Base-by-base conservation (phyloP, 2,888 invertebrate species). In the Octonoba sinensis region DNA sequence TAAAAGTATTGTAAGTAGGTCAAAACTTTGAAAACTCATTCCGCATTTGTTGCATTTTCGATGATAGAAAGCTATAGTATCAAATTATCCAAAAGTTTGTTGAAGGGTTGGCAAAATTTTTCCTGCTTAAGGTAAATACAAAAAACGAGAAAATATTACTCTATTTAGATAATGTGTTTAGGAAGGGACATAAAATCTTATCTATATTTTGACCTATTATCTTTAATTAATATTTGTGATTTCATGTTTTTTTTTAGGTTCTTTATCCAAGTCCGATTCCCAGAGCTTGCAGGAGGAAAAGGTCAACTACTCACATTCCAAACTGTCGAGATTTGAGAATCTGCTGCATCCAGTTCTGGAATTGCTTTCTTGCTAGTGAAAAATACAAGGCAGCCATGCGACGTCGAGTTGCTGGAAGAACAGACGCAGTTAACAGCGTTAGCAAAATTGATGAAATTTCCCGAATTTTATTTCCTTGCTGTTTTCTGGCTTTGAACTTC, bases 401-500 rank as follows among this genome's bases (percentile, higher is more conserved):
- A 15, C 57, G 81, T 20, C 22, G 85, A 24, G 75, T 76, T 2
- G 70, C 79, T 13, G 72, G 72, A n/a, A 54, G 76, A n/a, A 56
- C 69, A 13, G 84, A 83, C 62, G 84, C 82, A 3, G 85, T 84
- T 22, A 85, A 85, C 85, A 88, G 88, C 84, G 88, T 89, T 56
- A 88, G 88, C 75, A 86, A 86, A 75, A 88, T 89, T 69, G 89
- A 89, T 85, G 91, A 93, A 86, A 92, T 93, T 0, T 94, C 96
- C 12, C 78, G 85, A 16, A 82, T 85, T 49, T 66, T 85, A 65
- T 90, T 90, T 85, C 96, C 97, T 2, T 92, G 94, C 15, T 94
- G 95, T 0, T 97, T 97, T 87, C 92, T 93, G 0, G 88, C 95
- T 0, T 93, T 97, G 84, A 97, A 96, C 88, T 89, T 96, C 71